Evolutionary conservation across 1,140 invertebrate species (phyloP).

Genomic region (Drosophila bipectinata): DNA sequence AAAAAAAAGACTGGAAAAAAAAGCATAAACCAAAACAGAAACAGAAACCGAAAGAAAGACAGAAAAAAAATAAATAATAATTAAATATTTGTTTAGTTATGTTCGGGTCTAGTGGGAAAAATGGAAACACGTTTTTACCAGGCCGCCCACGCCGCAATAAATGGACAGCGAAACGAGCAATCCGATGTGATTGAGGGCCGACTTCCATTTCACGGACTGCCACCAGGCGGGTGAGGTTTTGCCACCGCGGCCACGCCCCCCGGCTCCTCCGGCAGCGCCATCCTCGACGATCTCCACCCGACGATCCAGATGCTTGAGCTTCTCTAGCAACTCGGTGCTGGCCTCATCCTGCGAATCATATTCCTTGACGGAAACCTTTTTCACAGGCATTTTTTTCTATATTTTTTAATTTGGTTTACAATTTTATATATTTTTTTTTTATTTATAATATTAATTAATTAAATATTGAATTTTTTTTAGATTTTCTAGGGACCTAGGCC

Average conservation of each 20-base stretch:
- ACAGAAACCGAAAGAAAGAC: conserved; percentile 5
- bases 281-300: conserved; percentile 63
- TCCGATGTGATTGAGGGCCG: conserved; percentile 88
- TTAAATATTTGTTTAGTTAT: conserved; percentile 46
- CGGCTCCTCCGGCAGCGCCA: conserved; percentile 34
- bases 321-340: conserved; percentile 77
- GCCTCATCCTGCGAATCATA: conserved; percentile 77
- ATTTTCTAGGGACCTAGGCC: conserved; percentile 19
- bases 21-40: conserved; percentile 1
- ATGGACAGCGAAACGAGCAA: conserved; percentile 89
- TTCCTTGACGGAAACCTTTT: conserved; percentile 57
- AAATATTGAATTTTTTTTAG: conserved; percentile 2
- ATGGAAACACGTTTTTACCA: conserved; percentile 86
- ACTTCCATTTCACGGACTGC: conserved; percentile 84
- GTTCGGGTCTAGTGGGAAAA: conserved; percentile 23
- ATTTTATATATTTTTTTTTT: neutral
- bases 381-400: conserved; percentile 26
- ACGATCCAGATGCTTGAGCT: conserved; percentile 79
- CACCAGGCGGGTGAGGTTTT: conserved; percentile 53
- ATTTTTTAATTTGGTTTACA: neutral
- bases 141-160: conserved; percentile 89
- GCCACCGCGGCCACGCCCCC: conserved; percentile 10
- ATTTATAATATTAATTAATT: neutral
- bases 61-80: conserved; percentile 12
- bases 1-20: conserved; percentile 7